These are phyloP conservation scores for Epinotia brunnichana DNA, from an alignment of 2,888 invertebrate species.

Conservation along the genomic window DNA sequence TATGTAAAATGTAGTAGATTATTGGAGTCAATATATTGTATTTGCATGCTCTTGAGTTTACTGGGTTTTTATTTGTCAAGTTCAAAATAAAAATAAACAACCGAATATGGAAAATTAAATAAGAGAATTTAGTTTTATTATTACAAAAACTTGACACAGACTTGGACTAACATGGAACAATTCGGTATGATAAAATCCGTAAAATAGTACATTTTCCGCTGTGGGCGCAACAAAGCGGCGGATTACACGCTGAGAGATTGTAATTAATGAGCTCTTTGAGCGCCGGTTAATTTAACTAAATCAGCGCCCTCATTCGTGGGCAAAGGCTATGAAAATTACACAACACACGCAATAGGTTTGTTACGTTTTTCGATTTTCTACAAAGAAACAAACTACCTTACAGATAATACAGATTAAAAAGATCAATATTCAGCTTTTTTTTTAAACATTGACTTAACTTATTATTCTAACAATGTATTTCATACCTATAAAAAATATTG, in stretches of 20 bases:
- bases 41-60: not conserved
- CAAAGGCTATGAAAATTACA: constrained; percentile 33
- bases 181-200: not conserved
- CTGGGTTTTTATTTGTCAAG: not conserved
- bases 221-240: constrained; percentile 40
- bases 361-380: too few relatives aligned
- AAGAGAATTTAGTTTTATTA: not conserved
- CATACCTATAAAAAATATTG: too few relatives aligned
- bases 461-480: too few relatives aligned
- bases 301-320: constrained; percentile 46
- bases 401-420: too few relatives aligned
- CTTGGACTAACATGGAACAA: constrained; percentile 16
- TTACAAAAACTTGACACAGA: constrained; percentile 6
- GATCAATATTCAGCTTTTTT: too few relatives aligned
- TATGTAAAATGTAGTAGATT: not conserved
- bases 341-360: constrained; percentile 14
- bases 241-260: constrained; percentile 46
- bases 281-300: constrained; percentile 47
- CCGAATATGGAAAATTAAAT: not conserved
- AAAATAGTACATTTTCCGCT: constrained; percentile 38
- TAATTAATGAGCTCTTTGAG: constrained; percentile 56
- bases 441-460: too few relatives aligned
- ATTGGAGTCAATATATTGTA: not conserved
- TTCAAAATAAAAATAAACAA: not conserved
- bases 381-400: not conserved